Evolutionary conservation across 2,113 vertebrate species (phyloP), one percentile per base, ranked within the genome.

Genomic region (Ophiodon elongatus): DNA sequence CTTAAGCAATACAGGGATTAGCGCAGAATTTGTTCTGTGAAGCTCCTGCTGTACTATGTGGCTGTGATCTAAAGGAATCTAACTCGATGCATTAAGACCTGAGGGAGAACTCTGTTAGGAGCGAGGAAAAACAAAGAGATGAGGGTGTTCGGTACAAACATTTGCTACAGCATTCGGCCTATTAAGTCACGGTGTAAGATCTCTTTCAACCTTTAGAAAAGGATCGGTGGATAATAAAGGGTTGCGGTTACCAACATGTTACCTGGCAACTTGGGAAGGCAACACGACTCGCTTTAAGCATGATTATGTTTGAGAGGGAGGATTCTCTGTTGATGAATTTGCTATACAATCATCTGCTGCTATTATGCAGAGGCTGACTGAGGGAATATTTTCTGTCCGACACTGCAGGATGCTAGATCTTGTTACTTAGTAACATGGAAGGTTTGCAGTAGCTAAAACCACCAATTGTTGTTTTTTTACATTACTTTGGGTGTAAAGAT

Each of bases 1-100:
- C 91, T 88, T 69, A 82, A 92, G 93, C 91, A 76, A 88, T 85
- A 85, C 77, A 84, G 79, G 83, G 85, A 92, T 92, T 89, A 92
- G 83, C 52, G 37, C 68, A 47, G 67, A 85, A 85, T 90, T 80
- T 85, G 80, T 54, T 89, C 88, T 83, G 90, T 82, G 84, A 91
- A 66, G 75, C 76, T 84, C 85, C 78, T 4, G 63, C 85, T 77
- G 83, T 33, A 86, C 72, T 69, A 17, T 17, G 69, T 76, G 75
- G 56, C 66, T 76, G 62, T 69, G 84, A 92, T 88, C 85, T 86
- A 57, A 89, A 84, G 56, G 67, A 89, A 89, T 89, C 62, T 25
- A 78, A 88, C 78, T 89, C 54, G n/a, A 3, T 85, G 80, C 81
- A 81, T 90, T 89, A 77, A 84, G 74, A 83, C 83, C 83, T 33